Conservation (phyloP, 2,888 invertebrate species). For the Rhamphomyia laevipes region DNA sequence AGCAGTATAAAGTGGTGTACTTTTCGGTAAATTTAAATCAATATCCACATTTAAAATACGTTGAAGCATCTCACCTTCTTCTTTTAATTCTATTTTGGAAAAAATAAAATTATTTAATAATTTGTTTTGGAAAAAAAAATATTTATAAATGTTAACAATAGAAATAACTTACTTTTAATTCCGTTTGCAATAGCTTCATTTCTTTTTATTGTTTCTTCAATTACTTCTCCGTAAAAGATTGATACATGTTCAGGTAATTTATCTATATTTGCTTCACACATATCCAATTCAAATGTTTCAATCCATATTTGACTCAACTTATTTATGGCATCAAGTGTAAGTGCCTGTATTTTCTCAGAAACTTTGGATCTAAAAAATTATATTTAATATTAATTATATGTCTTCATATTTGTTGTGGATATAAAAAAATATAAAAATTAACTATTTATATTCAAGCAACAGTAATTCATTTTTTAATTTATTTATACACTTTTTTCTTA, state of each 20-base stretch:
- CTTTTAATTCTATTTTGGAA: constrained; percentile 18
- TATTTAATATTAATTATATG: no score
- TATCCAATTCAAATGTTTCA: constrained; percentile 24
- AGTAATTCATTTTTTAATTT: no score
- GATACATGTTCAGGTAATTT: constrained; percentile 36
- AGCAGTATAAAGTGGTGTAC: constrained; percentile 37
- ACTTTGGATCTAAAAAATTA: background rate
- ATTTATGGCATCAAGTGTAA: constrained; percentile 23
- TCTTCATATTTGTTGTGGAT: no score
- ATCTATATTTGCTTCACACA: constrained; percentile 23
- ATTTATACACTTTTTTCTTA: no score
- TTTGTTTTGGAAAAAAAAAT: background rate
- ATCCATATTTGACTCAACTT: constrained; percentile 26
- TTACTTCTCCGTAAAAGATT: constrained; percentile 47
- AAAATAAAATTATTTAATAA: no score
- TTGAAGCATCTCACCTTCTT: constrained; percentile 26
- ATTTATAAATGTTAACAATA: no score
- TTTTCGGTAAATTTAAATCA: constrained; percentile 19
- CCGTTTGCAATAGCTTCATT: constrained; percentile 42
- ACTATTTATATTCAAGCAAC: no score
- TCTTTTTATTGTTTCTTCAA: constrained; percentile 47
- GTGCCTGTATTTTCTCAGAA: constrained; percentile 19
- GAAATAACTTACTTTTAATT: constrained; percentile 42
- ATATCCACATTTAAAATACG: constrained; percentile 26
- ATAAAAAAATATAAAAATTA: no score